A percentile compares a stretch with the other conserved stretches of the same genome.
phyloP scores from a whole-genome alignment of 92 coral and sea anemone species.

The Phenganax marumi region DNA sequence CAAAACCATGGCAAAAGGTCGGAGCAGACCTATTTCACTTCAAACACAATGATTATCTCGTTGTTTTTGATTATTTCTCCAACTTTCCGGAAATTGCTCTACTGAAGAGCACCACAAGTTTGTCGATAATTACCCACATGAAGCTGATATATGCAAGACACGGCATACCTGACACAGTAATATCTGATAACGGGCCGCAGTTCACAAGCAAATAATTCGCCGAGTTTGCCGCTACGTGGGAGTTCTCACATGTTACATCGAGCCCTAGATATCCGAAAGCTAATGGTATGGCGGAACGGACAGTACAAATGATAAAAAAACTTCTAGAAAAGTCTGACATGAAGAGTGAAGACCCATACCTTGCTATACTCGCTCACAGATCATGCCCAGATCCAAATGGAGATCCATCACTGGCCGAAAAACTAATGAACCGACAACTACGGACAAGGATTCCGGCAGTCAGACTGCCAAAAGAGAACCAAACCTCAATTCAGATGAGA shows the following conservation, averaged over 20 bases:
- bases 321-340: not conserved
- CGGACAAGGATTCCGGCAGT: slow-evolving; percentile 11
- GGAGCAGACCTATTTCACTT: slow-evolving; percentile 5
- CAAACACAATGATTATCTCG: not conserved
- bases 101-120: slow-evolving; percentile 1
- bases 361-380: not conserved
- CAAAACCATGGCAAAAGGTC: slow-evolving; percentile 21
- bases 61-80: not conserved
- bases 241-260: not conserved
- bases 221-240: slow-evolving; percentile 9
- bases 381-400: slow-evolving; percentile 11
- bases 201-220: slow-evolving; percentile 1
- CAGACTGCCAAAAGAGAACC: not conserved
- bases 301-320: slow-evolving; percentile 2
- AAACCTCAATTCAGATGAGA: not conserved
- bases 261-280: slow-evolving; percentile 12
- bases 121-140: slow-evolving; percentile 16
- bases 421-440: not conserved
- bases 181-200: slow-evolving; percentile 22
- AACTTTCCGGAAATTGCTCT: not conserved
- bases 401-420: not conserved
- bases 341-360: not conserved
- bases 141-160: not conserved
- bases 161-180: slow-evolving; percentile 8
- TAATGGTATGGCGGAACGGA: slow-evolving; percentile 27